Evolutionary conservation across 2,888 invertebrate species (phyloP).

Genomic region (Lasioglossum zephyrum): DNA sequence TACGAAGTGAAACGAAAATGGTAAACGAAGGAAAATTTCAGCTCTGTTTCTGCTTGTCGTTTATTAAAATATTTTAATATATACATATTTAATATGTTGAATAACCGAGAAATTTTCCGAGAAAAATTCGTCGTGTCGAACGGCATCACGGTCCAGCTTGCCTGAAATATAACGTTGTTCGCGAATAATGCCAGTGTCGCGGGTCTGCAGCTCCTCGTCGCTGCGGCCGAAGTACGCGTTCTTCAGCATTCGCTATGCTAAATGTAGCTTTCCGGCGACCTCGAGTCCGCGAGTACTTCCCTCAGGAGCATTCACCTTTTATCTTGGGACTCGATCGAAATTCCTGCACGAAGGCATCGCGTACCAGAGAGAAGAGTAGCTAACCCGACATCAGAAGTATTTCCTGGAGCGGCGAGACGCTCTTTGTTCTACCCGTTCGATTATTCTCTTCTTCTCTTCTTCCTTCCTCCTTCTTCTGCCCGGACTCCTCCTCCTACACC

Average conservation of each 20-base stretch:
- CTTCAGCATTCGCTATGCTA: conserved; percentile 56
- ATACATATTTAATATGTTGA: too few relatives aligned
- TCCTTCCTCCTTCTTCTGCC: conserved; percentile 12
- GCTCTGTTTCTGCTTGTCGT: neutral
- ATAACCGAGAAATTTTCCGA: too few relatives aligned
- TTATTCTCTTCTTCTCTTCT: conserved; percentile 35
- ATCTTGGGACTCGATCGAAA: conserved; percentile 76
- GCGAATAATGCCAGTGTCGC: conserved; percentile 6
- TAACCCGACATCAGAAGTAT: conserved; percentile 61
- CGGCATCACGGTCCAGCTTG: neutral
- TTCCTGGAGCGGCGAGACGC: conserved; percentile 64
- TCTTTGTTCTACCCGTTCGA: conserved; percentile 65
- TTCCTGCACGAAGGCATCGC: conserved; percentile 75
- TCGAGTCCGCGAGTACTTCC: conserved; percentile 65
- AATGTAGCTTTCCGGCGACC: conserved; percentile 65
- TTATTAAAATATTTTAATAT: neutral
- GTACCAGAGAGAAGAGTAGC: conserved; percentile 50
- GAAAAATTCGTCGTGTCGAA: neutral
- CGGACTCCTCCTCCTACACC: conserved; percentile 17
- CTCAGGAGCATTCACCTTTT: conserved; percentile 80
- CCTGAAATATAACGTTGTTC: neutral
- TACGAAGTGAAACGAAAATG: neutral
- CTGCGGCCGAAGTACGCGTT: conserved; percentile 14
- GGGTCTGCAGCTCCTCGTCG: neutral
- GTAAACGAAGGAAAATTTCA: neutral